Base-by-base conservation (phyloP, 2,888 invertebrate genomes). In the Penaeus monodon region DNA sequence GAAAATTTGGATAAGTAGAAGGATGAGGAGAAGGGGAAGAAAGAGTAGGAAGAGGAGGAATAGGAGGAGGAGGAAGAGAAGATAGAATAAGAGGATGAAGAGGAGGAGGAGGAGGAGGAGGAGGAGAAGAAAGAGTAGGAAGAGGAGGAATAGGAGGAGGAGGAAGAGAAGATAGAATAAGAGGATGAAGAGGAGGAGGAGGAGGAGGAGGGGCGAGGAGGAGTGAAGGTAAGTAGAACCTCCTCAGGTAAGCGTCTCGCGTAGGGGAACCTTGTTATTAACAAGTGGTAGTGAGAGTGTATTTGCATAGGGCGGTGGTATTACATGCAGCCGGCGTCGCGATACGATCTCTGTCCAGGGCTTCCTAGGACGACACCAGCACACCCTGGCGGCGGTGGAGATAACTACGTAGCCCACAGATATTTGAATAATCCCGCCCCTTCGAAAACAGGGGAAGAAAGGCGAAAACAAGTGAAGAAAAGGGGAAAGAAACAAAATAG, bases 231-330 rank as follows among this genome's bases (percentile, higher is more conserved):
- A n/a, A n/a, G n/a, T 29, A n/a, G n/a, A n/a, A 68, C 7, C 29
- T 29, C 29, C 29, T 38, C 24, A 49, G 76, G 76, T 33, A 38
- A 20, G 63, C 57, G 57, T 17, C 57, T 57, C 57, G 76, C 44
- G n/a, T 29, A 57, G 27, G 29, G 63, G 63, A n/a, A 24, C 6
- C 63, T 63, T n/a, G 38, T 77, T n/a, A 77, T 77, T 77, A 77
- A 22, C 77, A 63, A 24, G 27, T 38, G 57, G 27, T 49, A 63
- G 63, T 57, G 57, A 17, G 57, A 29, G 12, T 29, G 77, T 77
- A 77, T 77, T 77, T 77, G 77, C 77, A 77, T 77, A 77, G 77
- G 57, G 77, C 33, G 22, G 27, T n/a, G 77, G n/a, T 77, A 77
- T 77, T 77, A 57, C 77, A 77, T 38, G 57, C 57, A 74, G 22